Evolutionary conservation across 1,140 invertebrate genomes (phyloP), one percentile per base, ranked within the genome.

Genomic region (Oedothorax gibbosus): DNA sequence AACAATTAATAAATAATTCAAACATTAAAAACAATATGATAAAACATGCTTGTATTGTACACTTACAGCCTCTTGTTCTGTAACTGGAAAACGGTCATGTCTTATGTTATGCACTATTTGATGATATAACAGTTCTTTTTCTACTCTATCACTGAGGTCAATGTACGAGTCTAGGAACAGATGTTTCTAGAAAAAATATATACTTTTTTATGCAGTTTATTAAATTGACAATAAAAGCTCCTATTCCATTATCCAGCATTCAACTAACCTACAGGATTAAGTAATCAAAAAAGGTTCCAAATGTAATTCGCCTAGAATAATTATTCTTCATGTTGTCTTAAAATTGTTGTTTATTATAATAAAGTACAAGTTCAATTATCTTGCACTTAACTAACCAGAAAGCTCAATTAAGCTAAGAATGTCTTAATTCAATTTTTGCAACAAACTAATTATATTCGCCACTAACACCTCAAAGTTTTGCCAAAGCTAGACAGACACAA

Each of bases 81-180:
- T 95, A 51, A 98, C 94, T 0, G 96, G 97, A 88, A 97, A 96
- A 20, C 96, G 92, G 91, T 98, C 96, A 81, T 95, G 95, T 85
- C 96, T 92, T 20, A 99, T 92, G 88, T 95, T 94, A 88, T 97
- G 95, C 66, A 98, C 91, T 53, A 98, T 94, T 91, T 99, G 97
- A 91, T 98, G 96, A 90, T 98, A 98, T n/a, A 99, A 90, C 35
- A 99, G 91, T 90, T 99, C 97, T 90, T 98, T 97, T 90, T 99
- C 97, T 1, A 98, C 96, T 0, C 94, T 94, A 91, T 97, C 96
- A 78, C 93, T 94, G 86, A 94, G 91, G 90, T 96, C 96, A 89
- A 96, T 94, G 89, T 93, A 98, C 85, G 93, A 93, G 91, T 94
- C 96, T 87, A 95, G 92, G 91, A 98, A 98, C 71, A 99, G 90